A percentile compares a stretch with the other conserved stretches of the same genome.
These are phyloP conservation scores for Vanessa tameamea DNA, from an alignment of 1,140 invertebrate species.

Conservation along the genomic window DNA sequence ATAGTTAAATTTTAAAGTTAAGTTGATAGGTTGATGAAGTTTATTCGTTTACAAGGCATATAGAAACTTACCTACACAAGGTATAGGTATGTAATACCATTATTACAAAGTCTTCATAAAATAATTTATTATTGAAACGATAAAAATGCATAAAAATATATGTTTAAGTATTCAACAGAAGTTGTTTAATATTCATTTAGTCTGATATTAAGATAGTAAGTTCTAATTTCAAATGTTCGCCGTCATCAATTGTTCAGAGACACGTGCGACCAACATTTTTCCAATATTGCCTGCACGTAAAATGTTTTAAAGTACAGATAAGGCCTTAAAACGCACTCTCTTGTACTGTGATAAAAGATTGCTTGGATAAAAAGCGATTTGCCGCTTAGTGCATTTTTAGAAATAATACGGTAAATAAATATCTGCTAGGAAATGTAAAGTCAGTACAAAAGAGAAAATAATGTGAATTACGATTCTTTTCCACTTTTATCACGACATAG, in stretches of 20 bases:
- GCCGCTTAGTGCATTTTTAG: constrained; percentile 10
- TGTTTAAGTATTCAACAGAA: background rate
- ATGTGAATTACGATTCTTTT: background rate
- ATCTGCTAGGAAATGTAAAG: background rate
- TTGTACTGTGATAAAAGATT: constrained; percentile 33
- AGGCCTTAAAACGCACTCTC: constrained; percentile 52
- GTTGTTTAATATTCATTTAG: background rate
- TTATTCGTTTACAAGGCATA: no score
- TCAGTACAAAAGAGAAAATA: background rate
- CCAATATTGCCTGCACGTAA: constrained; percentile 65
- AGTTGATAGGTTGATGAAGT: no score
- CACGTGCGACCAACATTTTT: constrained; percentile 68
- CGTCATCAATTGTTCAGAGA: constrained; percentile 36
- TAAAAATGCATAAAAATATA: no score
- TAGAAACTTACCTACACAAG: no score
- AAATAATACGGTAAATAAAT: background rate
- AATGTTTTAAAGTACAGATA: constrained; percentile 46
- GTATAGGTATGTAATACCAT: no score
- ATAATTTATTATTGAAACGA: no score
- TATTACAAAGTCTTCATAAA: no score
- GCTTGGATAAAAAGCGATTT: constrained; percentile 31
- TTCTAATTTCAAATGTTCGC: constrained; percentile 40
- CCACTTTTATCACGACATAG: no score
- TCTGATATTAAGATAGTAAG: constrained; percentile 2
- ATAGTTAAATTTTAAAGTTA: no score